These are phyloP conservation scores for Sisor rabdophorus DNA, from an alignment of 2,113 vertebrate species.

Conservation along the genomic window DNA sequence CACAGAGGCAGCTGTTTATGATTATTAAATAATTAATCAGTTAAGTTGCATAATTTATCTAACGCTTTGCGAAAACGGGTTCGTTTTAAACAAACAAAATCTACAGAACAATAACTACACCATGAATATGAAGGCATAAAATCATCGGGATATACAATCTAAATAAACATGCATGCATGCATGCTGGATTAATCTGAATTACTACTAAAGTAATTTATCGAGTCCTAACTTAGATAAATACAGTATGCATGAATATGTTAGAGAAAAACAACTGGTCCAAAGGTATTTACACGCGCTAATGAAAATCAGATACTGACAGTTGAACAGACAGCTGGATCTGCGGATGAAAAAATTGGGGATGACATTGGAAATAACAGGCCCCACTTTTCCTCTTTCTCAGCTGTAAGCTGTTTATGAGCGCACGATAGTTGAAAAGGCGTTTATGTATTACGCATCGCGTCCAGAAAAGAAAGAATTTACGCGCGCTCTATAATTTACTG, in stretches of 20 bases:
- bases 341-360: not conserved
- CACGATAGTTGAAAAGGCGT: not conserved
- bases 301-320: not conserved
- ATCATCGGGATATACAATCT: not conserved
- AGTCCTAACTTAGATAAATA: not conserved
- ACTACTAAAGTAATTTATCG: not conserved
- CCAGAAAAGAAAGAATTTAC: slow-evolving; percentile 14
- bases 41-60: not conserved
- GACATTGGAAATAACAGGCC: not conserved
- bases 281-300: not conserved
- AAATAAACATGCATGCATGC: too few relatives aligned
- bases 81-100: not conserved
- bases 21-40: slow-evolving; percentile 17
- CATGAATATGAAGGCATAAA: too few relatives aligned
- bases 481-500: slow-evolving; percentile 49
- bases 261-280: too few relatives aligned
- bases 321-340: not conserved
- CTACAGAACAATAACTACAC: not conserved
- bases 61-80: not conserved
- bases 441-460: slow-evolving; percentile 18
- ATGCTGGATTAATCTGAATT: not conserved
- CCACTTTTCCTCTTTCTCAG: not conserved
- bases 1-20: slow-evolving; percentile 31
- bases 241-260: too few relatives aligned
- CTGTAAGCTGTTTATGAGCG: slow-evolving; percentile 18